Evolutionary conservation across 2,888 invertebrate species (phyloP).

Genomic region (Temnothorax unifasciatus): DNA sequence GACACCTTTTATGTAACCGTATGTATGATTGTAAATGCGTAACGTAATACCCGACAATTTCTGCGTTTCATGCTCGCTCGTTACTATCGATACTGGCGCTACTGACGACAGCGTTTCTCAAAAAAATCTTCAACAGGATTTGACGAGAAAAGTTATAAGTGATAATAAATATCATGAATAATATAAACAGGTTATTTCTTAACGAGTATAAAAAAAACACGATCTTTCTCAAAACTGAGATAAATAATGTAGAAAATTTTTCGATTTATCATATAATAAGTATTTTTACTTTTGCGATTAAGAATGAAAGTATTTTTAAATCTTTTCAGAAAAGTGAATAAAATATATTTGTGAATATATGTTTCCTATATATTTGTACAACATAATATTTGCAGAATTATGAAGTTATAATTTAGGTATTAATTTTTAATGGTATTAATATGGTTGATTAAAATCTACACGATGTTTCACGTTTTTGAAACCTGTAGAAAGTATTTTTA

Average conservation of each 20-base stretch:
- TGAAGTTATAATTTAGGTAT: background rate
- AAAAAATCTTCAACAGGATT: constrained; percentile 20
- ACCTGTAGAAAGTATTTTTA: background rate
- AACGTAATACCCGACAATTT: constrained; percentile 67
- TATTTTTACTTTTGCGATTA: constrained; percentile 7
- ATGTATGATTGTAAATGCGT: constrained; percentile 72
- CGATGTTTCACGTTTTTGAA: background rate
- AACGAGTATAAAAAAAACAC: background rate
- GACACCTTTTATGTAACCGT: constrained; percentile 61
- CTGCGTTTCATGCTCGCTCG: constrained; percentile 63
- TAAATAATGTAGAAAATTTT: background rate
- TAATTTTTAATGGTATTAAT: constrained; percentile 11
- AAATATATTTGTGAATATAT: background rate
- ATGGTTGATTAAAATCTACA: background rate
- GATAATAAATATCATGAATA: background rate
- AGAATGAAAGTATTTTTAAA: background rate
- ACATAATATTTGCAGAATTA: constrained; percentile 15
- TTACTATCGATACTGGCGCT: constrained; percentile 65
- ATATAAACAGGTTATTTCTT: background rate
- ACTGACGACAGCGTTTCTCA: constrained; percentile 63
- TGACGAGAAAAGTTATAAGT: background rate
- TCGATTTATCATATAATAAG: background rate
- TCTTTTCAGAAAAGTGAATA: too few species aligned
- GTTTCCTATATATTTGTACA: background rate
- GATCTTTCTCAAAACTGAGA: background rate